phyloP scores from a whole-genome alignment of 92 coral and sea anemone species.

The Actinernus sp. region DNA sequence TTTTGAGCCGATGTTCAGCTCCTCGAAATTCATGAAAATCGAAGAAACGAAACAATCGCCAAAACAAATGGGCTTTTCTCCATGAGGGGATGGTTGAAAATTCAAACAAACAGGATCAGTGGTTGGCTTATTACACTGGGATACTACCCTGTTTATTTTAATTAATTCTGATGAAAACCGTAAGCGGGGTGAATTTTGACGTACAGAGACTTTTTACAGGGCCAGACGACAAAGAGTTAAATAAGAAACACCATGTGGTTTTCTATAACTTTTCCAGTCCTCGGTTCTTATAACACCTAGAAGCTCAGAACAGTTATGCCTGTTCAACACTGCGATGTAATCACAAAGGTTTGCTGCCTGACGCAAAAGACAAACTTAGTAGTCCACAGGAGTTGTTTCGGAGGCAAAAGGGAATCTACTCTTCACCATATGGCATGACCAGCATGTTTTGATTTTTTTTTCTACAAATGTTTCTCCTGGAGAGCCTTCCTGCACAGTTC shows the following conservation, averaged over 20 bases:
- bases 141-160: too few species aligned
- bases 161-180: too few species aligned
- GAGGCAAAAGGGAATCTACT: slow-evolving; percentile 24
- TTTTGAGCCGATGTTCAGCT: too few species aligned
- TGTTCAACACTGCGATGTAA: slow-evolving; percentile 52
- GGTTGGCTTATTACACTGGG: too few species aligned
- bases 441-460: slow-evolving; percentile 27
- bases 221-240: too few species aligned
- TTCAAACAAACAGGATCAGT: too few species aligned
- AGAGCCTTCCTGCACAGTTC: slow-evolving; percentile 19
- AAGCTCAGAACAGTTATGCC: slow-evolving; percentile 27
- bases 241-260: slow-evolving; percentile 21
- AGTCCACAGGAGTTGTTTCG: slow-evolving; percentile 26
- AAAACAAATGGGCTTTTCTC: too few species aligned
- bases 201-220: too few species aligned
- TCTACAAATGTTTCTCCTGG: slow-evolving; percentile 37
- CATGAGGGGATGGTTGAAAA: too few species aligned
- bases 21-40: too few species aligned
- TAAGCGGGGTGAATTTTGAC: too few species aligned
- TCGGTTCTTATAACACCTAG: slow-evolving; percentile 18
- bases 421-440: slow-evolving; percentile 50
- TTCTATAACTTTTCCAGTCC: slow-evolving; percentile 42
- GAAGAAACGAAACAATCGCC: too few species aligned
- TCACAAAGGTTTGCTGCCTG: slow-evolving; percentile 20
- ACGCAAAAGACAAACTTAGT: slow-evolving; percentile 24